Evolutionary conservation across 2,113 vertebrate genomes (phyloP).

Genomic region (Andinoacara biseriatus): DNA sequence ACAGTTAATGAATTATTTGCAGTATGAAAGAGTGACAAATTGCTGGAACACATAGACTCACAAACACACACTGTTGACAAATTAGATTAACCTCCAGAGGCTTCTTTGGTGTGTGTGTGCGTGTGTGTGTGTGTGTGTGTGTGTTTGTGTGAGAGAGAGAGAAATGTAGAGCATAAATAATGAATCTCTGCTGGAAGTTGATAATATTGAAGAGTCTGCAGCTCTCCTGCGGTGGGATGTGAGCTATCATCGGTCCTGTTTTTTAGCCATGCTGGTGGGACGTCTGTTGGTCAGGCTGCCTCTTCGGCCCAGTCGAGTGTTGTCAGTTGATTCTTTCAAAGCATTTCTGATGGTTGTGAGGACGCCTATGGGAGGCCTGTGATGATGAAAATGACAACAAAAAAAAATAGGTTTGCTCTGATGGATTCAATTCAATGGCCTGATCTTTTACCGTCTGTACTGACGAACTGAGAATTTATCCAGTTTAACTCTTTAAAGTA

Average conservation of each 20-base stretch:
- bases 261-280: neutral
- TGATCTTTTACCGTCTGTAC: neutral
- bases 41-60: conserved; percentile 32
- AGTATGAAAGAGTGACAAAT: conserved; percentile 50
- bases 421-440: neutral
- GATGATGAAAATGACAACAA: neutral
- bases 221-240: neutral
- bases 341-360: neutral
- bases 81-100: conserved; percentile 58
- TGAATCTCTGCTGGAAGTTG: conserved; percentile 55
- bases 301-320: neutral
- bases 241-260: neutral
- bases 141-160: neutral
- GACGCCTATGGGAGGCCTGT: neutral
- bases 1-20: conserved; percentile 51
- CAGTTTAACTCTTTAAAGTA: neutral
- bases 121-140: neutral
- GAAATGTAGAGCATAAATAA: conserved; percentile 38
- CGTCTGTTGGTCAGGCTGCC: neutral
- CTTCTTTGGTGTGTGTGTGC: conserved; percentile 18
- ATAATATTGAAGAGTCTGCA: conserved; percentile 17
- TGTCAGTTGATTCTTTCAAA: neutral
- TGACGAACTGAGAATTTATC: neutral
- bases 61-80: conserved; percentile 35
- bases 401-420: neutral